phyloP scores from a whole-genome alignment of 37 sponge, comb jelly and placozoan genomes.

The Petrosia ficiformis region DNA sequence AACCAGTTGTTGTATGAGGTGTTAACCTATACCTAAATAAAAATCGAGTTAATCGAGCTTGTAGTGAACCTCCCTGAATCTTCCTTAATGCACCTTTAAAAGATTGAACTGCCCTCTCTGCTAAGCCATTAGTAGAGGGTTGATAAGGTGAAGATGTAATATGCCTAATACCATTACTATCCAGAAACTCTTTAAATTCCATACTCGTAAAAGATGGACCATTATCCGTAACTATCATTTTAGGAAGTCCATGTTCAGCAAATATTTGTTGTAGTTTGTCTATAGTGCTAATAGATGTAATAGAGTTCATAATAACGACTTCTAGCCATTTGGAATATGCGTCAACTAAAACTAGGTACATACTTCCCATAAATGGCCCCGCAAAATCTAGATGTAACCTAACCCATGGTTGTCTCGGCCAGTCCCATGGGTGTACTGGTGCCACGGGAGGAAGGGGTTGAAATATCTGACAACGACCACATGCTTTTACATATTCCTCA shows the following conservation, averaged over 20 bases:
- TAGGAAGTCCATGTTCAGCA: slow-evolving; percentile 4
- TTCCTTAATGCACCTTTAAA: too few relatives aligned
- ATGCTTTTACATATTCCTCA: not conserved
- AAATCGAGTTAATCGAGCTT: too few relatives aligned
- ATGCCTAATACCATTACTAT: not conserved
- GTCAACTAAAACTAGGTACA: slow-evolving; percentile 5
- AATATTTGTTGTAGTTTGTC: not conserved
- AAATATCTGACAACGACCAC: not conserved
- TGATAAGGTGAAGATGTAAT: slow-evolving; percentile 12
- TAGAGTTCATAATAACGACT: not conserved
- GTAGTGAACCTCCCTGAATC: too few relatives aligned
- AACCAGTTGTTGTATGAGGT: too few relatives aligned
- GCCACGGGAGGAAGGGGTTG: not conserved
- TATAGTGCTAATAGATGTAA: slow-evolving; percentile 1
- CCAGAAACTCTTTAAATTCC: slow-evolving; percentile 6
- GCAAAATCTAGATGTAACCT: not conserved
- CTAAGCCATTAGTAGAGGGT: slow-evolving; percentile 8
- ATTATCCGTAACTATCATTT: slow-evolving; percentile 6
- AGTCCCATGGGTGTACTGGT: not conserved
- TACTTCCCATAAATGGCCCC: not conserved
- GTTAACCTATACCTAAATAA: too few relatives aligned
- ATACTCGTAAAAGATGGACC: slow-evolving; percentile 4
- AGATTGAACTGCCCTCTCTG: slow-evolving; percentile 15
- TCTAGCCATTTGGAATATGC: slow-evolving; percentile 24
- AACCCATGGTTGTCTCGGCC: not conserved